Base-by-base conservation (phyloP, 2,888 invertebrate species). In the Zootermopsis nevadensis region DNA sequence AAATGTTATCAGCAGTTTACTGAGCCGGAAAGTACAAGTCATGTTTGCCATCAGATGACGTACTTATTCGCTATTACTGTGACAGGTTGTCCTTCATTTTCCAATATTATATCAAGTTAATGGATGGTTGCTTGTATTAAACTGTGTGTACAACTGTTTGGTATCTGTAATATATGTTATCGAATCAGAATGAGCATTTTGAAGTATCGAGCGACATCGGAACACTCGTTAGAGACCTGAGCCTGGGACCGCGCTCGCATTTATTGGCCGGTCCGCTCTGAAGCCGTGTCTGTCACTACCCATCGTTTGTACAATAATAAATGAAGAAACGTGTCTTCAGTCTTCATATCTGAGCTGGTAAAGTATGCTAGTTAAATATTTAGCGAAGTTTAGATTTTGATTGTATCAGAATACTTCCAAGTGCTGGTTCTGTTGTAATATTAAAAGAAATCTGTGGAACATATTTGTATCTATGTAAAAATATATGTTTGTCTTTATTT, bases 131-230 rank as follows among this genome's bases (percentile, higher is more conserved):
- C 35, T 74, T 38, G 74, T 74, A 74, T 74, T 74, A 74, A 69
- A 48, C 30, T 53, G 35, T 66, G 66, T 79, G 79, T 79, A 76
- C 66, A 60, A 60, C 60, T 79, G 66, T 60, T 79, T 79, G 79
- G 79, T 79, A 79, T 79, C 79, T 79, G 79, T 79, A 66, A 66
- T 79, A n/a, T 79, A 60, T 79, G 38, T 79, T 79, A 55, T 60
- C 48, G 31, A 55, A 79, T 79, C 66, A 60, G 79, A 79, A 79
- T 33, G 38, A 79, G 35, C 79, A 79, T 66, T 79, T 79, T 66
- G 66, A 79, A 79, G 60, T 77, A 53, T 55, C 15, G 42, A 48
- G 19, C 48, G 19, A 15, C 12, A 19, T 15, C 19, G 19, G 8
- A 48, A 12, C 48, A 15, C 1, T 48, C 19, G 19, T 48, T 48